Evolutionary conservation across 2,113 vertebrate genomes (phyloP).

Genomic region (Centrocercus urophasianus): DNA sequence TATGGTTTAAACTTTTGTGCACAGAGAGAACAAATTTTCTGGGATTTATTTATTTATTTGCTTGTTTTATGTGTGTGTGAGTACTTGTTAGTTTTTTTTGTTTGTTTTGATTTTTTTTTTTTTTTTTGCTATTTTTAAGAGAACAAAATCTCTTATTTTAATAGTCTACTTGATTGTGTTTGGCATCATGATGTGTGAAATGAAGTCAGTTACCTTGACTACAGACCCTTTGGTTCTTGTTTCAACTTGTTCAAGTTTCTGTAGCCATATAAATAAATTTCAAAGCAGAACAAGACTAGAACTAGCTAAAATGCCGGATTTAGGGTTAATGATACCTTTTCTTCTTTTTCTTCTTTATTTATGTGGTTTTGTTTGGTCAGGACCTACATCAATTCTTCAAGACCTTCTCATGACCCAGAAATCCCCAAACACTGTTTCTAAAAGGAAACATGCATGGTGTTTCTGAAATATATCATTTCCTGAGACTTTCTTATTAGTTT

Average conservation of each 20-base stretch:
- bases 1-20: not conserved
- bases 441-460: constrained; percentile 47
- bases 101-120: too few species aligned
- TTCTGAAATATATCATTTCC: constrained; percentile 62
- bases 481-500: constrained; percentile 61
- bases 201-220: not conserved
- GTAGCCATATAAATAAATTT: constrained; percentile 39
- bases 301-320: not conserved
- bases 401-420: constrained; percentile 60
- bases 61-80: too few species aligned
- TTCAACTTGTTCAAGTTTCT: not conserved
- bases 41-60: not conserved
- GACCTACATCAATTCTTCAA: constrained; percentile 52
- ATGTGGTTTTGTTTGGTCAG: constrained; percentile 57
- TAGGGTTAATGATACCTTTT: constrained; percentile 11
- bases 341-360: not conserved
- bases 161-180: not conserved
- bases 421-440: constrained; percentile 19
- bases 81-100: too few species aligned
- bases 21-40: not conserved
- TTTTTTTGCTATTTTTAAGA: not conserved
- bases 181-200: not conserved
- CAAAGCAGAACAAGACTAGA: not conserved
- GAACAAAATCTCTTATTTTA: not conserved
- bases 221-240: not conserved